Evolutionary conservation across 2,888 invertebrate genomes (phyloP).

Genomic region (Xiphydria camelus): DNA sequence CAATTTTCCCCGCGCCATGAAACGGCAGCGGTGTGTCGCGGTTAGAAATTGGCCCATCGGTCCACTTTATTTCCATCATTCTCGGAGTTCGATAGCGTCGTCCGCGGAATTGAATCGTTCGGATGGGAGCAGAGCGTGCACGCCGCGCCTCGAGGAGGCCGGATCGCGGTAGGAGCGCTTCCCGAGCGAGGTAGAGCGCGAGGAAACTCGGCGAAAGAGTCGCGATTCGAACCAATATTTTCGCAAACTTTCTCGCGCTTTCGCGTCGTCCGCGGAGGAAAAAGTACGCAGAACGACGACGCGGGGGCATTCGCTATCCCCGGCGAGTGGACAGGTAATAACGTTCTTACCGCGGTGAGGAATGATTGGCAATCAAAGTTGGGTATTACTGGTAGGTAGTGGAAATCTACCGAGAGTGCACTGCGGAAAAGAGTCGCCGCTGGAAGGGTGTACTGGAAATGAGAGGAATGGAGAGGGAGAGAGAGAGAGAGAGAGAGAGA

Average conservation of each 20-base stretch:
- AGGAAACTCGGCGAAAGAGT: conserved; percentile 33
- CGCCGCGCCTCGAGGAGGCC: conserved; percentile 6
- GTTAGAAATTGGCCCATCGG: too few species aligned
- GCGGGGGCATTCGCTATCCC: background rate
- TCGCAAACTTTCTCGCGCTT: conserved; percentile 29
- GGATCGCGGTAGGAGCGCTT: conserved; percentile 7
- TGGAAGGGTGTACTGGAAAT: background rate
- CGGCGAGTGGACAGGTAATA: conserved; percentile 39
- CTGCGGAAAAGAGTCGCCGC: conserved; percentile 1
- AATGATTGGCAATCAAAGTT: conserved; percentile 50
- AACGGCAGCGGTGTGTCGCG: too few species aligned
- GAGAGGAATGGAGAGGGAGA: background rate
- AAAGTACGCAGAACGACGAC: conserved; percentile 8
- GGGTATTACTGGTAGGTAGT: conserved; percentile 29
- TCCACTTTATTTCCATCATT: too few species aligned
- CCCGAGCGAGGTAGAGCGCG: conserved; percentile 38
- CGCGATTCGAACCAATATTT: conserved; percentile 31
- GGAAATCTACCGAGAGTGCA: conserved; percentile 23
- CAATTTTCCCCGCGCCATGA: too few species aligned
- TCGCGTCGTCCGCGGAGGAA: conserved; percentile 7
- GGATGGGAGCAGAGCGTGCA: conserved; percentile 3
- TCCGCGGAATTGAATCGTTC: too few species aligned
- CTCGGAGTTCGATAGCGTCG: too few species aligned
- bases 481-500: conserved; percentile 13
- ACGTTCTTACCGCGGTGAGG: conserved; percentile 36